Evolutionary conservation across 2,888 invertebrate genomes (phyloP).

Genomic region (Drosophila tanythrix): DNA sequence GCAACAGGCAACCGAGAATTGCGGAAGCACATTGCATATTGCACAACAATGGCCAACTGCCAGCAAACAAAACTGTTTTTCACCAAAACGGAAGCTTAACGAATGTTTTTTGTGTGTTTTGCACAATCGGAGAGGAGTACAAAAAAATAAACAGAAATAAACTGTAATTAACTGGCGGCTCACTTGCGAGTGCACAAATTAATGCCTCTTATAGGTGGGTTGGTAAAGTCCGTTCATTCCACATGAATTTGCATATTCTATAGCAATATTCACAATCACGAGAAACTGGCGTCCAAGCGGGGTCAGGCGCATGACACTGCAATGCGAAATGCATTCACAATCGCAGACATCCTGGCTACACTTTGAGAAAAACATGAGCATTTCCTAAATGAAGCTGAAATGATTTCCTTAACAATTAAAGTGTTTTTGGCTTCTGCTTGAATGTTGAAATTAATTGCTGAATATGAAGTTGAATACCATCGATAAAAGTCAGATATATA

Average conservation of each 20-base stretch:
- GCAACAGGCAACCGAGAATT: constrained; percentile 39
- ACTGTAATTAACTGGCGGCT: constrained; percentile 64
- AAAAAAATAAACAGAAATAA: constrained; percentile 36
- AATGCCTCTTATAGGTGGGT: constrained; percentile 23
- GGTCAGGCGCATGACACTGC: constrained; percentile 30
- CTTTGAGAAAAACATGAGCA: background rate
- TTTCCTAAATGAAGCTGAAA: background rate
- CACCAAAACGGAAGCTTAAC: constrained; percentile 53
- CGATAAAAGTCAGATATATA: background rate
- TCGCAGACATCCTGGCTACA: background rate
- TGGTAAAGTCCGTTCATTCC: constrained; percentile 58
- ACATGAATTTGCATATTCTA: constrained; percentile 66
- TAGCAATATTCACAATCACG: constrained; percentile 8
- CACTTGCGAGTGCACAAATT: constrained; percentile 33
- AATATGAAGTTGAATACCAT: background rate
- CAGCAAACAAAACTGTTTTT: constrained; percentile 29
- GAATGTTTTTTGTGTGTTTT: constrained; percentile 32
- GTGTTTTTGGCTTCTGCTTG: background rate
- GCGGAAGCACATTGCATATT: constrained; percentile 48
- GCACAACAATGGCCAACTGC: constrained; percentile 29
- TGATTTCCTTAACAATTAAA: background rate
- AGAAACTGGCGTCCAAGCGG: constrained; percentile 11
- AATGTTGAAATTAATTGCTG: background rate
- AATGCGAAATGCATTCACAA: constrained; percentile 43
- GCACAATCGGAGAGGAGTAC: constrained; percentile 32